Conservation (phyloP, 2,888 invertebrate species). For the Zonitis immaculata region DNA sequence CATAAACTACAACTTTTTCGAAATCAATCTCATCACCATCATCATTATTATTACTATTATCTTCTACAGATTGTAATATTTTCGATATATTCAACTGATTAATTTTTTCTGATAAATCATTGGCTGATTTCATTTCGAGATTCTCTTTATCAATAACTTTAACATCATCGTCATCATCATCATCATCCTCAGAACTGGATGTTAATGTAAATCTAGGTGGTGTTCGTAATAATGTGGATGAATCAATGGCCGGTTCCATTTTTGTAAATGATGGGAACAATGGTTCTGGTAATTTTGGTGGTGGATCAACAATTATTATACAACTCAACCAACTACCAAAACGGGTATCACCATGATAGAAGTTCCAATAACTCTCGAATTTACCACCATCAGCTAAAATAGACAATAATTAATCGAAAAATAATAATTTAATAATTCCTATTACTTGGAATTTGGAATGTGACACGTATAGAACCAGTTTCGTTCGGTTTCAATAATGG, state of each 20-base stretch:
- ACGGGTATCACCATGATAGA: constrained; percentile 44
- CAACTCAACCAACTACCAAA: constrained; percentile 49
- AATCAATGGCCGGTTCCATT: too few relatives aligned
- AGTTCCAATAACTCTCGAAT: constrained; percentile 50
- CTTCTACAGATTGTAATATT: too few relatives aligned
- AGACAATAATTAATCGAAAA: not conserved
- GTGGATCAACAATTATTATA: constrained; percentile 42
- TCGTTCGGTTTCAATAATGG: constrained; percentile 45
- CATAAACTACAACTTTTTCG: constrained; percentile 3
- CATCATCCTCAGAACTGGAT: not conserved
- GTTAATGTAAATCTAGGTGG: too few relatives aligned
- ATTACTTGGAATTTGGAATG: constrained; percentile 45
- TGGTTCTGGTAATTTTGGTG: not conserved
- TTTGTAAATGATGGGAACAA: not conserved
- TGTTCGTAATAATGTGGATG: too few relatives aligned
- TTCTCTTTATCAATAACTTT: not conserved
- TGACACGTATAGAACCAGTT: constrained; percentile 39
- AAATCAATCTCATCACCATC: not conserved
- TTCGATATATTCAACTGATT: too few relatives aligned
- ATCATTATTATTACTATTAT: not conserved
- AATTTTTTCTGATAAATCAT: not conserved
- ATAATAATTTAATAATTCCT: too few relatives aligned
- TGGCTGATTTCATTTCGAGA: not conserved
- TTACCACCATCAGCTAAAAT: constrained; percentile 39
- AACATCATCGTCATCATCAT: not conserved